Percentiles rank a stretch among this genome's conserved stretches.
Conservation (phyloP, 2,888 invertebrate species). For the Cataglyphis livida region DNA sequence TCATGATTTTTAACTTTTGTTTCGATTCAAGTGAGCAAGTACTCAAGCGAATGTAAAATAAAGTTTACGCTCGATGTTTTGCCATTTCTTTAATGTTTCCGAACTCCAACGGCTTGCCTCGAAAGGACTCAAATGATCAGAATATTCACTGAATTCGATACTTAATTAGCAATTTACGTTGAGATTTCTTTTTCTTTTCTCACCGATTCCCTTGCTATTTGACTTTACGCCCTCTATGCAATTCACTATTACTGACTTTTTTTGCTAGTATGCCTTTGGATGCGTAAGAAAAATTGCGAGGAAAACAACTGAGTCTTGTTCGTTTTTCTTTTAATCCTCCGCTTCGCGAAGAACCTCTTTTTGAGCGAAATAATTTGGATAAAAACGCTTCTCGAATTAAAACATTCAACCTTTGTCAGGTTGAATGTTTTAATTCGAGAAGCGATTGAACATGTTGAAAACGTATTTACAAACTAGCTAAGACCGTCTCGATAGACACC, state of each 20-base stretch:
- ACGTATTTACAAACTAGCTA: constrained; percentile 40
- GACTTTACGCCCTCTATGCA: constrained; percentile 41
- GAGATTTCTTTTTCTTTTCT: constrained; percentile 1
- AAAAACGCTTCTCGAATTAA: too few species aligned
- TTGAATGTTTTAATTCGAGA: constrained; percentile 59
- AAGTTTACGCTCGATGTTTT: constrained; percentile 35
- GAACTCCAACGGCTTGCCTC: constrained; percentile 3
- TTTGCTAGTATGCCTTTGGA: constrained; percentile 18
- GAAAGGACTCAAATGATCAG: constrained; percentile 8
- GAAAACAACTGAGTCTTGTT: constrained; percentile 41
- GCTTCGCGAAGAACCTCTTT: constrained; percentile 18
- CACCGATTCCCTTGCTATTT: not conserved
- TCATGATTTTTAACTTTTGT: constrained; percentile 36
- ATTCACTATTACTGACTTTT: constrained; percentile 46
- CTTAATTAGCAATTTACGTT: constrained; percentile 74
- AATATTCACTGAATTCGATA: constrained; percentile 60
- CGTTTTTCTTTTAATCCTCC: constrained; percentile 1
- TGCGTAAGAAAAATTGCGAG: constrained; percentile 43
- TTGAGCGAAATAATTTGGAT: constrained; percentile 18
- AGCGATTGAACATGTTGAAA: constrained; percentile 42
- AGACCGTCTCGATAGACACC: constrained; percentile 37
- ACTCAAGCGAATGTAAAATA: constrained; percentile 23
- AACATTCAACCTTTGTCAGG: constrained; percentile 53
- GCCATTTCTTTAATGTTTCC: constrained; percentile 1
- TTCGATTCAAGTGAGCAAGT: constrained; percentile 1